Evolutionary conservation across 2,113 vertebrate species (phyloP).

Genomic region (Platysteira castanea): DNA sequence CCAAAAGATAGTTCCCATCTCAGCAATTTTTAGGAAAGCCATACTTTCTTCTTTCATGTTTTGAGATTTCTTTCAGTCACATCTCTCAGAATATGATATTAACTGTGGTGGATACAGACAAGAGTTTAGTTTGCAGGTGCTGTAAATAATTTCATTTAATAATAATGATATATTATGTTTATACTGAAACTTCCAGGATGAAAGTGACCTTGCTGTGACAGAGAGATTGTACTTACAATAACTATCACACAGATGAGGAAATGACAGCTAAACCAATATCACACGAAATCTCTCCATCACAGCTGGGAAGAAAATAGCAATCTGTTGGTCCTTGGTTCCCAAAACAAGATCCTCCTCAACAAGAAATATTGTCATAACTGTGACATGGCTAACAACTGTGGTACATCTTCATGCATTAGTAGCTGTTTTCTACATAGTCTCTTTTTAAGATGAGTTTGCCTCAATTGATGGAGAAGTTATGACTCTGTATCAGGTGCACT

Average conservation of each 20-base stretch:
- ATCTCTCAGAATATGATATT: not conserved
- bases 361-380: not conserved
- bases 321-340: not conserved
- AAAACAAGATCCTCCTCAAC: not conserved
- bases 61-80: not conserved
- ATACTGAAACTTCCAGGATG: not conserved
- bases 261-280: not conserved
- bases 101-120: not conserved
- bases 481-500: not conserved
- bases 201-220: not conserved
- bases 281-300: not conserved
- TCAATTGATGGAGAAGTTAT: not conserved
- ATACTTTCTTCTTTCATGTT: not conserved
- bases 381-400: not conserved
- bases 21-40: not conserved
- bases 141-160: not conserved
- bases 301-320: not conserved
- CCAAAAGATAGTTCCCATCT: not conserved
- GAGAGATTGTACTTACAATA: not conserved
- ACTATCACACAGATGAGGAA: not conserved
- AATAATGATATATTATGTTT: not conserved
- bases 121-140: not conserved
- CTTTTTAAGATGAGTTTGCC: not conserved
- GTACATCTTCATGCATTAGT: not conserved
- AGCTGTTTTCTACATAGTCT: not conserved